phyloP scores from a whole-genome alignment of 1,140 invertebrate genomes.

The Cydia splendana region DNA sequence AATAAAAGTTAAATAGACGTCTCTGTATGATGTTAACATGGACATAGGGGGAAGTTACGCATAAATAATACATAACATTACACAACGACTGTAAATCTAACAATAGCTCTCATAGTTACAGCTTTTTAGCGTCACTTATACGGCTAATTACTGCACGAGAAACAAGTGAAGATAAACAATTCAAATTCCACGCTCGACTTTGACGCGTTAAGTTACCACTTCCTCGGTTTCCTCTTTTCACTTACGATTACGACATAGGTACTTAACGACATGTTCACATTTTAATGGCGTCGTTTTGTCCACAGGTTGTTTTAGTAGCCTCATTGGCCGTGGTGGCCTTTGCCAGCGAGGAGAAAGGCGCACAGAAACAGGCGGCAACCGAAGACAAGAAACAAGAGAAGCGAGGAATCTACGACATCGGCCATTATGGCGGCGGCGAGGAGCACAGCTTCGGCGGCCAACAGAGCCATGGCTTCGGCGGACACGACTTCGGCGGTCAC shows the following conservation, averaged over 20 bases:
- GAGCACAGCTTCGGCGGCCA: conserved; percentile 52
- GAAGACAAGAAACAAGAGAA: conserved; percentile 79
- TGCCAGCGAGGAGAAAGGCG: conserved; percentile 76
- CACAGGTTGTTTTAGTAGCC: conserved; percentile 74
- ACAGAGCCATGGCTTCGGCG: conserved; percentile 49
- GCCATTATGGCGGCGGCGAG: conserved; percentile 60
- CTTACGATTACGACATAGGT: conserved; percentile 13
- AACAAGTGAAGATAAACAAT: conserved; percentile 9
- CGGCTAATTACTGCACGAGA: background rate
- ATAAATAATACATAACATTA: conserved; percentile 4
- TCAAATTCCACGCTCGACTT: conserved; percentile 1
- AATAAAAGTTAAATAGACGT: background rate
- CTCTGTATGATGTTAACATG: background rate
- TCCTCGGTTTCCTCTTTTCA: conserved; percentile 18
- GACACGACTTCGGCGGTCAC: conserved; percentile 37
- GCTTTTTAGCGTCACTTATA: conserved; percentile 3
- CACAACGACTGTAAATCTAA: conserved; percentile 10
- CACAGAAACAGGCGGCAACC: conserved; percentile 61
- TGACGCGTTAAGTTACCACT: background rate
- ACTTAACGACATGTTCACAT: conserved; percentile 29
- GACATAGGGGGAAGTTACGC: conserved; percentile 20
- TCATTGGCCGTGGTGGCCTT: conserved; percentile 77
- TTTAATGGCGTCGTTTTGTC: conserved; percentile 45
- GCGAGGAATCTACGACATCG: conserved; percentile 73
- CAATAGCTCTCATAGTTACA: background rate